These are phyloP conservation scores for Xenus cinereus DNA, from an alignment of 2,113 vertebrate genomes.

Conservation along the genomic window DNA sequence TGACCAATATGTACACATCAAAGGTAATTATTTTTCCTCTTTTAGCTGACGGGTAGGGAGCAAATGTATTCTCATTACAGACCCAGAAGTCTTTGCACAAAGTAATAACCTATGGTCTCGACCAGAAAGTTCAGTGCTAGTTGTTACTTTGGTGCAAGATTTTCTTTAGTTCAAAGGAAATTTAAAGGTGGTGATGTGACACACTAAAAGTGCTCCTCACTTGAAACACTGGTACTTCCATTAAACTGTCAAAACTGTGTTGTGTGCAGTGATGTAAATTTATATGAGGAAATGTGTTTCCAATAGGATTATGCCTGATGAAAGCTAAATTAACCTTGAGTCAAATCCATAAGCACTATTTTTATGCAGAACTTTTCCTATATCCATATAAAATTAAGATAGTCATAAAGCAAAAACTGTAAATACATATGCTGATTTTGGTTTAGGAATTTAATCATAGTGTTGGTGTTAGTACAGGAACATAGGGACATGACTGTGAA, in stretches of 20 bases:
- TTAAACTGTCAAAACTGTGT: conserved; percentile 35
- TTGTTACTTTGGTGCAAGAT: neutral
- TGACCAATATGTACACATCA: conserved; percentile 87
- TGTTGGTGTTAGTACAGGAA: neutral
- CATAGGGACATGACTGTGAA: neutral
- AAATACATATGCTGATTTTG: neutral
- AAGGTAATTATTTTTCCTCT: conserved; percentile 81
- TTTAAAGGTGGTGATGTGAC: conserved; percentile 36
- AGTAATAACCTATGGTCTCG: conserved; percentile 26
- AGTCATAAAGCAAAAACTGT: neutral
- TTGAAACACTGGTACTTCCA: conserved; percentile 12
- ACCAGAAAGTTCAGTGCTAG: conserved; percentile 11
- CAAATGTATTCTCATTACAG: conserved; percentile 52
- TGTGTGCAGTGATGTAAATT: conserved; percentile 6
- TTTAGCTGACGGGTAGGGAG: conserved; percentile 14
- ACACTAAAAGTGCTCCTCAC: neutral
- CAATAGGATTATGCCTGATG: neutral
- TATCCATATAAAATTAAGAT: neutral
- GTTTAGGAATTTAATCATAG: neutral
- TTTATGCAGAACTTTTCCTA: neutral
- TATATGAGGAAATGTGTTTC: conserved; percentile 31
- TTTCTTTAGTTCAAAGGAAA: conserved; percentile 51
- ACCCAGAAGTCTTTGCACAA: conserved; percentile 6
- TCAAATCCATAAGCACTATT: neutral
- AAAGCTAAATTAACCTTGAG: conserved; percentile 50